Conservation (phyloP, 2,888 invertebrate species). For the Aleiodes leptofemur region DNA sequence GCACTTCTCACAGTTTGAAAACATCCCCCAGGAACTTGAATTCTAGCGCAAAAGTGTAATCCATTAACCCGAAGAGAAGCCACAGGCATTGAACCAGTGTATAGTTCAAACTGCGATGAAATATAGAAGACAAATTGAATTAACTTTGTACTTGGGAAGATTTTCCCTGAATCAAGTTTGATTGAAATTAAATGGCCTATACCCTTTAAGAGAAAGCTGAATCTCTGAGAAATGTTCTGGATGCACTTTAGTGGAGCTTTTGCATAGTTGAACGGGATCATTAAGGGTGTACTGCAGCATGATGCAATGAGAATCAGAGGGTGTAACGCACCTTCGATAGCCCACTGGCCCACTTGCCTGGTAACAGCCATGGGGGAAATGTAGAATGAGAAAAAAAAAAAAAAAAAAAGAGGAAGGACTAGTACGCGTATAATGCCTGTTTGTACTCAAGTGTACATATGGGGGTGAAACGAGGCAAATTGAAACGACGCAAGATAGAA, state of each 20-base stretch:
- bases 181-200: conserved; percentile 22
- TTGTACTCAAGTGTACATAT: conserved; percentile 25
- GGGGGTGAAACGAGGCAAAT: conserved; percentile 33
- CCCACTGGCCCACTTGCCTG: conserved; percentile 68
- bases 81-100: conserved; percentile 22
- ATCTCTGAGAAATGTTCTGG: conserved; percentile 5
- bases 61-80: conserved; percentile 37
- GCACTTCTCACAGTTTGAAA: conserved; percentile 26
- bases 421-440: conserved; percentile 18
- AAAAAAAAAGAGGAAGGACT: conserved; percentile 13
- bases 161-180: neutral
- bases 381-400: neutral
- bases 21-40: conserved; percentile 18
- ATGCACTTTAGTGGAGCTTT: neutral
- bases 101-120: conserved; percentile 11
- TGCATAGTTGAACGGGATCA: conserved; percentile 27
- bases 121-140: conserved; percentile 18
- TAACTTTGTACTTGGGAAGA: neutral
- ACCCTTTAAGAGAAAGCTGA: conserved; percentile 5
- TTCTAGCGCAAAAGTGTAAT: conserved; percentile 14
- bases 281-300: conserved; percentile 36
- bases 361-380: conserved; percentile 44
- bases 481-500: conserved; percentile 48
- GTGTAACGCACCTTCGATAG: conserved; percentile 58
- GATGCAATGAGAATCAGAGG: conserved; percentile 32